phyloP scores from a whole-genome alignment of 2,113 vertebrate genomes.

The Eublepharis macularius region DNA sequence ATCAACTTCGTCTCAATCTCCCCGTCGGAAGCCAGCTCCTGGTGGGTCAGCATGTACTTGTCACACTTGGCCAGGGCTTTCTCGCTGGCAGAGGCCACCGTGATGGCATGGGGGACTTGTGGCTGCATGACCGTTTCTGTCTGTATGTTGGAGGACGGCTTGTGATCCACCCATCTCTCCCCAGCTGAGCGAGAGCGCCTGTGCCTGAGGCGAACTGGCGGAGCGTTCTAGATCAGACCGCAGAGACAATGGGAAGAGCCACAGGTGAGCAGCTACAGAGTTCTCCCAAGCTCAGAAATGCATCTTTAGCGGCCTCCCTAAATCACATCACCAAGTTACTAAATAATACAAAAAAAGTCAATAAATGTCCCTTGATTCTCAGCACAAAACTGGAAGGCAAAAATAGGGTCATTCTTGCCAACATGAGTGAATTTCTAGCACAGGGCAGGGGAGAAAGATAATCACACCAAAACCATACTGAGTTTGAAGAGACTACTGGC shows the following conservation, averaged over 20 bases:
- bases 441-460: too few relatives aligned
- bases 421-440: not conserved
- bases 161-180: slow-evolving; percentile 96
- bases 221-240: slow-evolving; percentile 73
- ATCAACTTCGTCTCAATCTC: slow-evolving; percentile 94
- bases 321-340: not conserved
- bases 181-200: slow-evolving; percentile 89
- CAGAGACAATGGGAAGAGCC: slow-evolving; percentile 68
- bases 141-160: slow-evolving; percentile 85
- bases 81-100: slow-evolving; percentile 84
- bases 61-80: slow-evolving; percentile 92
- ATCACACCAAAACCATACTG: too few relatives aligned
- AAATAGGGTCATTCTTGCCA: too few relatives aligned
- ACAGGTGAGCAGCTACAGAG: slow-evolving; percentile 61
- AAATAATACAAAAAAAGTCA: accelerated
- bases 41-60: slow-evolving; percentile 96
- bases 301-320: slow-evolving; percentile 52
- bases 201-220: slow-evolving; percentile 80
- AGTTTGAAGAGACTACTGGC: too few relatives aligned
- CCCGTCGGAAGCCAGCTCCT: slow-evolving; percentile 94
- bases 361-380: not conserved
- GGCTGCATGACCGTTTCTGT: slow-evolving; percentile 93
- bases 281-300: not conserved
- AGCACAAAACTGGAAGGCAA: not conserved
- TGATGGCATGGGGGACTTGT: slow-evolving; percentile 87